Evolutionary conservation across 2,888 invertebrate species (phyloP).

Genomic region (Clepsis dumicolana): DNA sequence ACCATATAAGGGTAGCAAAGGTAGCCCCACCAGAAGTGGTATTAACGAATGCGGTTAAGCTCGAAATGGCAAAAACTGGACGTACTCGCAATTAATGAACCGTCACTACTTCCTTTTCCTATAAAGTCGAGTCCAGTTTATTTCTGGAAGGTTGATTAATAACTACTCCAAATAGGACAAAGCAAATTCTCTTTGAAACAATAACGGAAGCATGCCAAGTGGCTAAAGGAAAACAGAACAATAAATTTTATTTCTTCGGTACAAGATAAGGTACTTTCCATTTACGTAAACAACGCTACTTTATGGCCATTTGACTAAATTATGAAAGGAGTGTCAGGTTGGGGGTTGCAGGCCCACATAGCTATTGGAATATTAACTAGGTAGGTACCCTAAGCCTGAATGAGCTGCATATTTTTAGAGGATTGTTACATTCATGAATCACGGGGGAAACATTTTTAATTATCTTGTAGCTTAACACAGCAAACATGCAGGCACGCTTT

Average conservation of each 20-base stretch:
- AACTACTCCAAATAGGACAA: slow-evolving; percentile 27
- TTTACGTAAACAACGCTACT: slow-evolving; percentile 12
- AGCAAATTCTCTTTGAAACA: slow-evolving; percentile 13
- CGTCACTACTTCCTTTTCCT: slow-evolving; percentile 32
- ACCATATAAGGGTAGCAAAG: slow-evolving; percentile 16
- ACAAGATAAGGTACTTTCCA: slow-evolving; percentile 6
- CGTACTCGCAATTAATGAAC: slow-evolving; percentile 26
- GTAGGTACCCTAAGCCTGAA: not conserved
- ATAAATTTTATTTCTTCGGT: slow-evolving; percentile 28
- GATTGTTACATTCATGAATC: not conserved
- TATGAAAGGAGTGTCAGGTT: slow-evolving; percentile 11
- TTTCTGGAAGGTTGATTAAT: slow-evolving; percentile 35
- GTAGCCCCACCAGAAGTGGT: slow-evolving; percentile 19
- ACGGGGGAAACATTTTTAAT: not conserved
- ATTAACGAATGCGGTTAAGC: slow-evolving; percentile 20
- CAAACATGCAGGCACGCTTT: not conserved
- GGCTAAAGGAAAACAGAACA: slow-evolving; percentile 24
- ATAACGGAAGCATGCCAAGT: slow-evolving; percentile 6
- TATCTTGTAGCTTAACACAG: not conserved
- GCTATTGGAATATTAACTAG: not conserved
- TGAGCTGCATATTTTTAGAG: not conserved
- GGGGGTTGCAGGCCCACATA: not conserved
- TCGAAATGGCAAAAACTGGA: slow-evolving; percentile 34
- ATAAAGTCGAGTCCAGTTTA: slow-evolving; percentile 40
- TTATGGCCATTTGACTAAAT: slow-evolving; percentile 13